These are phyloP conservation scores for Otocyon megalotis DNA, from an alignment of 2,113 vertebrate species.

Conservation along the genomic window DNA sequence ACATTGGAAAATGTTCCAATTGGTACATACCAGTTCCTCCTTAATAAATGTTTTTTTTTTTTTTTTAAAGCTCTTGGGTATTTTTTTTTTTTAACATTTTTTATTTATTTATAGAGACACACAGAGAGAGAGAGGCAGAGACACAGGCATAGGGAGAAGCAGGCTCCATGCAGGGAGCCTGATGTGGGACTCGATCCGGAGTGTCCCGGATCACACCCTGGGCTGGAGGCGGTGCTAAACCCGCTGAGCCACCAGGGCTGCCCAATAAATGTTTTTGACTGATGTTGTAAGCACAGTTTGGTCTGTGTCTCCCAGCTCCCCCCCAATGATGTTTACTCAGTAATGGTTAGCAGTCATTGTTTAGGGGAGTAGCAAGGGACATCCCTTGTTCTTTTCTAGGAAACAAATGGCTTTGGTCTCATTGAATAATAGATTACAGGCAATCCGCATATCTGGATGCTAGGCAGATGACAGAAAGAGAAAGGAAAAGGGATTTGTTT, in stretches of 20 bases:
- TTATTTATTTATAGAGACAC: no score
- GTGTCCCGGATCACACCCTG: no score
- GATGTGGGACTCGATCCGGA: no score
- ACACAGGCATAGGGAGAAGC: no score
- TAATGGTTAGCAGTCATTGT: constrained; percentile 24
- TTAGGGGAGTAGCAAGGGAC: constrained; percentile 35
- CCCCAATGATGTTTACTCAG: background rate
- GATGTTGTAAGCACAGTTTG: background rate
- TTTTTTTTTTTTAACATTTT: no score
- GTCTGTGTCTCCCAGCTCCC: fast-evolving
- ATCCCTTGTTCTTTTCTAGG: constrained; percentile 44
- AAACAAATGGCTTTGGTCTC: constrained; percentile 51
- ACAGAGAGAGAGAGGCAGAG: no score
- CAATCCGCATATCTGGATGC: background rate
- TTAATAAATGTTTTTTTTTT: background rate
- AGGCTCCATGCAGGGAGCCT: no score
- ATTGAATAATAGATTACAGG: constrained; percentile 42
- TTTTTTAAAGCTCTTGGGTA: no score
- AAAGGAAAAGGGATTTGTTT: constrained; percentile 58
- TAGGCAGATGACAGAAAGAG: constrained; percentile 45
- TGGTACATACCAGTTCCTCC: constrained; percentile 6
- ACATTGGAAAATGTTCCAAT: background rate
- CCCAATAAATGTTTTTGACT: background rate
- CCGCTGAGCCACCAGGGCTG: no score
- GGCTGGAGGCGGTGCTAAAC: no score